These are phyloP conservation scores for Drosophila kuntzei DNA, from an alignment of 2,888 invertebrate genomes.

Conservation along the genomic window DNA sequence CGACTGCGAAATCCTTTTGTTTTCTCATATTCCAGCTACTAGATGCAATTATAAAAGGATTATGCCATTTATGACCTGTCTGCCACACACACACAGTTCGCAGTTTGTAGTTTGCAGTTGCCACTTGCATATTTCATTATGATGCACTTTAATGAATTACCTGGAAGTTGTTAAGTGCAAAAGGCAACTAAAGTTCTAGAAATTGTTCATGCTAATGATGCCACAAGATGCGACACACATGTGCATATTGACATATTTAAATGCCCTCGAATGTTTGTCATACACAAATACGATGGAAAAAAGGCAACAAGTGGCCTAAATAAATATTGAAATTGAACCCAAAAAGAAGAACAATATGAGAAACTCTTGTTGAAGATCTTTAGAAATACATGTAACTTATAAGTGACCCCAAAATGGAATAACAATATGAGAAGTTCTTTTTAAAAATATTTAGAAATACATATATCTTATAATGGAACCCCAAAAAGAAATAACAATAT, in stretches of 20 bases:
- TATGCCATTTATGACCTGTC: constrained; percentile 59
- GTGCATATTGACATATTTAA: constrained; percentile 21
- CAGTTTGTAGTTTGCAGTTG: constrained; percentile 12
- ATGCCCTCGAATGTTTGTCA: constrained; percentile 15
- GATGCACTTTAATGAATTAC: constrained; percentile 72
- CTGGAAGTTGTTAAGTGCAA: constrained; percentile 65
- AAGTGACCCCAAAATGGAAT: no score
- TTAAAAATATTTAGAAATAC: no score
- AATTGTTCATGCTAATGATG: constrained; percentile 30
- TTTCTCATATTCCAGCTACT: constrained; percentile 69
- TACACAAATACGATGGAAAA: neutral
- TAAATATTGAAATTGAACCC: constrained; percentile 19
- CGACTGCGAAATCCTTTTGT: constrained; percentile 69
- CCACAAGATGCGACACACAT: constrained; percentile 1
- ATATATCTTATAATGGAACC: no score
- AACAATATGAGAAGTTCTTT: no score
- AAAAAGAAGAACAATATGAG: neutral
- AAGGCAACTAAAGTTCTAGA: constrained; percentile 32
- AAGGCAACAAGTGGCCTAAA: constrained; percentile 17
- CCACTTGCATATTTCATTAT: constrained; percentile 56
- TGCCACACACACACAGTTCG: constrained; percentile 3
- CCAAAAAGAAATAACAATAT: no score
- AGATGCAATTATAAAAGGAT: constrained; percentile 79
- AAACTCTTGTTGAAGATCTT: neutral
- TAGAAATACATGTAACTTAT: no score